Evolutionary conservation across 2,113 vertebrate species (phyloP), one percentile per base, ranked within the genome.

Genomic region (Echinops telfairi): DNA sequence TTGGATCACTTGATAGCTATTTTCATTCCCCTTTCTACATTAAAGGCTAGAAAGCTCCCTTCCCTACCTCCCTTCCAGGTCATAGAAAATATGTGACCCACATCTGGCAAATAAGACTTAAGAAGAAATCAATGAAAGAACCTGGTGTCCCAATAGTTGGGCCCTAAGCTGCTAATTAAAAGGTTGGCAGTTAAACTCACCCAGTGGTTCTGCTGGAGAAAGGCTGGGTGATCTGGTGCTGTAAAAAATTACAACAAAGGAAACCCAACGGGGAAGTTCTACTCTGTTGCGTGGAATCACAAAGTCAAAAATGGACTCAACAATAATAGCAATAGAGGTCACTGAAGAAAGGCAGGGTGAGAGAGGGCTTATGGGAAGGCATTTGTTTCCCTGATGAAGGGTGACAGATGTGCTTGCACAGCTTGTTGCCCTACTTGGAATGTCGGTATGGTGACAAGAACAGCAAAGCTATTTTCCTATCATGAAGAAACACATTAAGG

Each of bases 381-480:
- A 81, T 75, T 91, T 82, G 58, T 40, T 93, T 91, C 64, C 77
- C 36, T 89, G 79, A 57, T n/a, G 62, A 83, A 64, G 40, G 29
- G 6, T 2, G 82, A 38, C 0, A 60, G 33, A 47, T 73, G 53
- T 33, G 14, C 31, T 33, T 87, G 36, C 25, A 53, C 23, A 43
- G n/a, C 23, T 17, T 19, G 93, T 64, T 43, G 19, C 76, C 36
- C 47, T 71, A 8, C 57, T 38, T 70, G 60, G 62, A 89, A 80
- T 82, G 23, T 84, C 14, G 81, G 83, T 29, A 23, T 79, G 88
- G 81, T 66, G 47, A 53, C 12, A 53, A 53, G 47, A 53, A 53
- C 47, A 53, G 47, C 47, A 86, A 71, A 40, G 76, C 85, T 38
- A 38, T 47, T 91, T 57, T 58, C 31, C 53, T 78, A 76, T n/a